Base-by-base conservation (phyloP, 2,888 invertebrate genomes). In the Boloria euphrosyne region DNA sequence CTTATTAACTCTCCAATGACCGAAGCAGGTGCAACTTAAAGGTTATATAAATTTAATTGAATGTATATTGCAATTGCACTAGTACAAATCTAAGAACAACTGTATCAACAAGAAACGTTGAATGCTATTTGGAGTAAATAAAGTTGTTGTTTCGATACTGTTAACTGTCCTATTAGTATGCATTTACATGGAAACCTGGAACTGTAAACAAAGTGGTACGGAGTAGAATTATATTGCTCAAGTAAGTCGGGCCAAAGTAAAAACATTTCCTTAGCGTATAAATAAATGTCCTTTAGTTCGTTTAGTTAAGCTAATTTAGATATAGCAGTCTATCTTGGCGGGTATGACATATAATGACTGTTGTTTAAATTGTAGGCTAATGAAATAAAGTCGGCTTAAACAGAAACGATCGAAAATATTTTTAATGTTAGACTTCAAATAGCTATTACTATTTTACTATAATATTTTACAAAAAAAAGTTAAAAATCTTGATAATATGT, bases 1-100 rank as follows among this genome's bases (percentile, higher is more conserved):
- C 50, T 55, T 50, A 55, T 58, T 63, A 63, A 59, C 54, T 64
- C 63, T 58, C 13, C 49, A 46, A 54, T 60, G 50, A 67, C 50
- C 50, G 59, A 47, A 59, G 47, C 67, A 67, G 67, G 64, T 67
- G 64, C 60, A 55, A 14, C 50, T 50, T 46, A 44, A 60, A 59
- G 54, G 55, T 51, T 58, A 58, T 58, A 62, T 58, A 62, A 62
- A 66, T 66, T 66, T 58, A 58, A 58, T 62, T 44, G 44, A 67
- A 67, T 49, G 59, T 60, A 60, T 64, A 64, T 50, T 62, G 62
- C 62, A 55, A 64, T 50, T 62, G 62, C 62, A 55, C 64, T 61
- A 59, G 60, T 65, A 54, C 59, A 60, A 55, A 67, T 54, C 60
- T 51, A 60, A 38, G 38, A 46, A 22, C 51, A 50, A 64, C 60